Evolutionary conservation across 2,797 vertebrate species (phyloP).

Genomic region (Clarias fuscus): DNA sequence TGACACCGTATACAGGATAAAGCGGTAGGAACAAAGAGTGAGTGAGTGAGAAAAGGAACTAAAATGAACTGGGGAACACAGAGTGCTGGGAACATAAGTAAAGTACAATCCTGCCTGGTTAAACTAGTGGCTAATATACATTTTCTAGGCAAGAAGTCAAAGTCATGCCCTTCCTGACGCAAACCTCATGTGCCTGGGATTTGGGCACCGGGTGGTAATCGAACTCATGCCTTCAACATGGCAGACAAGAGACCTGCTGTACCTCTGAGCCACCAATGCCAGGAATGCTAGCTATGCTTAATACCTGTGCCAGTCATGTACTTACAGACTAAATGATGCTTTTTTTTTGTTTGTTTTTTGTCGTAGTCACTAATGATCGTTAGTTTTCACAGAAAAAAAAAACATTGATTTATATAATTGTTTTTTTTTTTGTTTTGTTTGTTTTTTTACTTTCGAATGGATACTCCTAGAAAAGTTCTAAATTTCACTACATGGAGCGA

Average conservation of each 20-base stretch:
- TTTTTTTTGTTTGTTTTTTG: background rate
- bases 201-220: too few relatives aligned
- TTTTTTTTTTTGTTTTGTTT: background rate
- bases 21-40: too few relatives aligned
- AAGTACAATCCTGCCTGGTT: too few relatives aligned
- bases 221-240: too few relatives aligned
- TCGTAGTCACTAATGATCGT: background rate
- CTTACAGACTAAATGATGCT: background rate
- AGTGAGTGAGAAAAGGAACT: too few relatives aligned
- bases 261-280: too few relatives aligned
- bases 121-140: background rate
- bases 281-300: too few relatives aligned
- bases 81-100: too few relatives aligned
- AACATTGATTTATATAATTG: background rate
- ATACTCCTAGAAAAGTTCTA: background rate
- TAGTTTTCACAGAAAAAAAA: background rate
- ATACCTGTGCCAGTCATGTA: background rate
- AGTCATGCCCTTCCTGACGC: background rate
- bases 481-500: constrained; percentile 4
- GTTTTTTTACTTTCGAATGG: background rate
- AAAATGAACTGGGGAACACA: too few relatives aligned
- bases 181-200: too few relatives aligned
- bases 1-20: too few relatives aligned
- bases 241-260: too few relatives aligned
- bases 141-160: background rate